Conservation (phyloP, 1,140 invertebrate genomes). For the Zaprionus inermis region DNA sequence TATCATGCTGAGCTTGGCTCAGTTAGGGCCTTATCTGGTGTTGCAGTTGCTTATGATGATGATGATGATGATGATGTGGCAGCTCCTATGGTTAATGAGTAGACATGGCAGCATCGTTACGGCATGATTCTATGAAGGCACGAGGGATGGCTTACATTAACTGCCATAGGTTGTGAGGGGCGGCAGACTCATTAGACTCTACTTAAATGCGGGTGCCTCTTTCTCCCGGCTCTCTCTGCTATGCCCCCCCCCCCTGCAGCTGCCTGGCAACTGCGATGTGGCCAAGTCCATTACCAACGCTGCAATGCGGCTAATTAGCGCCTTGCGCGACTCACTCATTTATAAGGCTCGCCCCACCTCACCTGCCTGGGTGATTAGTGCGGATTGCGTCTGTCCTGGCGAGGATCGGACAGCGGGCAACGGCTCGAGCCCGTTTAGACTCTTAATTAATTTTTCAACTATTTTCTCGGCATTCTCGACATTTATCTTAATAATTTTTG, state of each 20-base stretch:
- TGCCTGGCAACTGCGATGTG: neutral
- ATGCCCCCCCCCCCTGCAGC: neutral
- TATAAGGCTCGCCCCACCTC: slow-evolving; percentile 55
- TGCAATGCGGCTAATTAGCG: slow-evolving; percentile 76
- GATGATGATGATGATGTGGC: slow-evolving; percentile 24
- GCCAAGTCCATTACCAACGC: slow-evolving; percentile 54
- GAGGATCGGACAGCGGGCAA: slow-evolving; percentile 11
- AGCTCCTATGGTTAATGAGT: slow-evolving; percentile 10
- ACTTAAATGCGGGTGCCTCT: slow-evolving; percentile 37
- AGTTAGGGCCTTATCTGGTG: slow-evolving; percentile 5
- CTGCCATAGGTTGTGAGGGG: neutral
- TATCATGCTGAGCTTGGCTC: slow-evolving; percentile 17
- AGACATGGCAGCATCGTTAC: neutral
- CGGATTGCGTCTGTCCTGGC: slow-evolving; percentile 38
- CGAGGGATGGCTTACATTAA: neutral
- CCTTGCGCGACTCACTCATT: slow-evolving; percentile 54
- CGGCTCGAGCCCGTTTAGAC: slow-evolving; percentile 56
- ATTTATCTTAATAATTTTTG: slow-evolving; percentile 78
- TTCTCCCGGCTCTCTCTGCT: slow-evolving; percentile 8
- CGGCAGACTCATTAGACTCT: slow-evolving; percentile 19
- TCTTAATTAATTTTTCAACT: slow-evolving; percentile 65
- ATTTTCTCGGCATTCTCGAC: slow-evolving; percentile 46
- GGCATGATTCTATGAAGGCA: neutral
- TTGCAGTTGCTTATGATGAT: slow-evolving; percentile 4
- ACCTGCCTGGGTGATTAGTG: slow-evolving; percentile 57